Evolutionary conservation across 2,888 invertebrate species (phyloP).

Genomic region (Macaria notata): DNA sequence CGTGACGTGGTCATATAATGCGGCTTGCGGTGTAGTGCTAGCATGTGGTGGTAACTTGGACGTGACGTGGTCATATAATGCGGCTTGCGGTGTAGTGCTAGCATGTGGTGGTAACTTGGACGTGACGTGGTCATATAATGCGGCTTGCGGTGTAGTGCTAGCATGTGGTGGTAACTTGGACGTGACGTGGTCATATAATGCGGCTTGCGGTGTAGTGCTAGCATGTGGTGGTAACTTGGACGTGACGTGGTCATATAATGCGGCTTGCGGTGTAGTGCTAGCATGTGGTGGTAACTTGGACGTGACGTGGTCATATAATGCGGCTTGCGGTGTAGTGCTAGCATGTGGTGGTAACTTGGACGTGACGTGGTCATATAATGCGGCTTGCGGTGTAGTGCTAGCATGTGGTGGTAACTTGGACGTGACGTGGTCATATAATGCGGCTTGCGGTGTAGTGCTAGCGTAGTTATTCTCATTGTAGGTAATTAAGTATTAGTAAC

Average conservation of each 20-base stretch:
- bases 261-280: background rate
- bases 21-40: background rate
- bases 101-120: background rate
- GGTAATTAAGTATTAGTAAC: constrained; percentile 6
- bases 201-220: background rate
- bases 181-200: constrained; percentile 5
- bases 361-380: constrained; percentile 5
- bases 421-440: constrained; percentile 5
- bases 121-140: constrained; percentile 5
- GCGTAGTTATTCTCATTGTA: background rate
- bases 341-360: background rate
- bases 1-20: constrained; percentile 5
- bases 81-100: background rate
- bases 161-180: background rate
- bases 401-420: background rate
- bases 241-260: constrained; percentile 5
- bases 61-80: constrained; percentile 5
- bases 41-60: background rate
- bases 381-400: background rate
- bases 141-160: background rate
- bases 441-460: background rate
- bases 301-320: constrained; percentile 5
- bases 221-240: background rate
- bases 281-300: background rate
- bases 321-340: background rate